phyloP scores from a whole-genome alignment of 2,888 invertebrate genomes.

The Caenorhabditis sp. region DNA sequence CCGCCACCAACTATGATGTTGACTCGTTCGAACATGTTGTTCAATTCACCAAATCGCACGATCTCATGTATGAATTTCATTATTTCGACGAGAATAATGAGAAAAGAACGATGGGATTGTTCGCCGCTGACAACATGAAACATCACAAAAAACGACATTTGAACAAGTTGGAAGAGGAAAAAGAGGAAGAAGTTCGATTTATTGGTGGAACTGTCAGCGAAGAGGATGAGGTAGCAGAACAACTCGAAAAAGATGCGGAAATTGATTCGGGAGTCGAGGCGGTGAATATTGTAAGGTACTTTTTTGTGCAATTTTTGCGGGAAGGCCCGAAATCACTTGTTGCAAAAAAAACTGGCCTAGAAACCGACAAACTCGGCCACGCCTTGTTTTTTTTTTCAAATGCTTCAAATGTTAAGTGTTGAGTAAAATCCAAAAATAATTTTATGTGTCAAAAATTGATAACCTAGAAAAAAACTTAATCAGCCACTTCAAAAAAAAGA shows the following conservation, averaged over 20 bases:
- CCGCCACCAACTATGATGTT: constrained; percentile 62
- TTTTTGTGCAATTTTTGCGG: too few species aligned
- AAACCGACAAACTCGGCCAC: too few species aligned
- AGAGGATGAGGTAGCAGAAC: constrained; percentile 9
- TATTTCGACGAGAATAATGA: constrained; percentile 82
- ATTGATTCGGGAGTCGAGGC: constrained; percentile 44
- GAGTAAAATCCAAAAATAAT: too few species aligned
- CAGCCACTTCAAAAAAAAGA: too few species aligned
- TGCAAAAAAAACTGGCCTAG: too few species aligned
- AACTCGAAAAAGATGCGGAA: constrained; percentile 13
- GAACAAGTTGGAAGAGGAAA: constrained; percentile 1
- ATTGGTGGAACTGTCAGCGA: background rate
- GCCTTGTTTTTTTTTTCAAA: too few species aligned
- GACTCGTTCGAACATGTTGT: constrained; percentile 76
- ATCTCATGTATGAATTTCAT: constrained; percentile 88
- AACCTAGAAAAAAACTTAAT: too few species aligned
- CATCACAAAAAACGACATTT: constrained; percentile 11
- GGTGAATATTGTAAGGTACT: background rate
- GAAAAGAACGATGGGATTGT: constrained; percentile 44
- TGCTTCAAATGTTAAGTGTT: too few species aligned
- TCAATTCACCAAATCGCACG: constrained; percentile 83
- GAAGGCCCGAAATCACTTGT: too few species aligned
- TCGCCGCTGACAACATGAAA: constrained; percentile 25
- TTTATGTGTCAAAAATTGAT: too few species aligned
- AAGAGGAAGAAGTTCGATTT: background rate